Conservation (phyloP, 2,113 vertebrate genomes). For the human region DNA sequence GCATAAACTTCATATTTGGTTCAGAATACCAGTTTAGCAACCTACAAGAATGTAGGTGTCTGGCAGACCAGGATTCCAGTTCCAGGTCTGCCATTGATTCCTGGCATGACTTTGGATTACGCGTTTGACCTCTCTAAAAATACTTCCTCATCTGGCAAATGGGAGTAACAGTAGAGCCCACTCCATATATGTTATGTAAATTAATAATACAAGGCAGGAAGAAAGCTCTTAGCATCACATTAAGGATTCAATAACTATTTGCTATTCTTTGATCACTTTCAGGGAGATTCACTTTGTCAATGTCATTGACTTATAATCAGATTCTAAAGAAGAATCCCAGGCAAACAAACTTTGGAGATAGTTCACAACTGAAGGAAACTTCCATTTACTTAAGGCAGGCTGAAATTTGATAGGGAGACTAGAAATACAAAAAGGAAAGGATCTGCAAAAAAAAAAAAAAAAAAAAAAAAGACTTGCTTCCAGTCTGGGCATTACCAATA, state of each 20-base stretch:
- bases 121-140: neutral
- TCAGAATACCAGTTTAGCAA: neutral
- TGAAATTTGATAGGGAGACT: neutral
- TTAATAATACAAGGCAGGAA: neutral
- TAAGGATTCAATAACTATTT: conserved; percentile 45
- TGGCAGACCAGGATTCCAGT: neutral
- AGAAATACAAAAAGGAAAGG: neutral
- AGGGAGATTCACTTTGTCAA: conserved; percentile 41
- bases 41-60: neutral
- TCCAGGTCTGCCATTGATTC: neutral
- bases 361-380: neutral
- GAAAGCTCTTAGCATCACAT: conserved; percentile 8
- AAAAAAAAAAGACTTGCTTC: neutral
- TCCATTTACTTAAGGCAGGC: neutral
- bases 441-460: neutral
- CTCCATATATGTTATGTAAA: neutral
- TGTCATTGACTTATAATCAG: neutral
- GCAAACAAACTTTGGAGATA: neutral
- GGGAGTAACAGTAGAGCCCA: neutral
- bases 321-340: neutral
- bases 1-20: neutral
- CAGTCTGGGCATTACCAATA: neutral
- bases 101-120: neutral
- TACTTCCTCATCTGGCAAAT: neutral
- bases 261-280: conserved; percentile 51